Evolutionary conservation across 2,113 vertebrate genomes (phyloP), one percentile per base, ranked within the genome.

Genomic region (Lophochroa leadbeateri): DNA sequence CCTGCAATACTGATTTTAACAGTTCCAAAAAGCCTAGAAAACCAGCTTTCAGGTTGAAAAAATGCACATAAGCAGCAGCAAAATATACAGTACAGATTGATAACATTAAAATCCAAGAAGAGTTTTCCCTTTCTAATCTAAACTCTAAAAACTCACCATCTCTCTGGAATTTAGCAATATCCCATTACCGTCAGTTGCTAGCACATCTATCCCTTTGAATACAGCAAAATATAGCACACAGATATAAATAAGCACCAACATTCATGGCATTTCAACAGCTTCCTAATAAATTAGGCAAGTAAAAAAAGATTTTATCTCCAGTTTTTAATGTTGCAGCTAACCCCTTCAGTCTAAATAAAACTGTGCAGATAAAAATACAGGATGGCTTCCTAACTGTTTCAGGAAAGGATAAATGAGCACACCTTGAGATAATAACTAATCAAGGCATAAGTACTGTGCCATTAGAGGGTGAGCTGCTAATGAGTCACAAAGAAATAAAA

Each of bases 401-500:
- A 68, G 50, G 72, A 52, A 85, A 55, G 70, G 47, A 86, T 46
- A 94, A 94, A 92, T 60, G 82, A 91, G 61, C 82, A 89, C 88
- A 96, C 87, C 91, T 97, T 96, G 89, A 90, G 85, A 97, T 94
- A 97, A 93, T 53, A 96, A 92, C 88, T 97, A 95, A 93, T 96
- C 91, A 64, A 92, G 88, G 89, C 55, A 82, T 69, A 93, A 82
- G 68, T 78, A 27, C 44, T 78, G 43, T 64, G 43, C 78, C 89
- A 85, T 96, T 95, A 97, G 85, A 82, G 79, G 71, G 58, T 41
- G 67, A 97, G 76, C 90, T 94, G 67, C 91, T 98, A 98, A 98
- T 98, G 98, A 97, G 93, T 95, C 33, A 35, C 93, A 97, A 94
- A 82, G 90, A 97, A 97, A 97, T 94, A 96, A 97, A 98, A 78